Evolutionary conservation across 2,888 invertebrate species (phyloP), one percentile per base, ranked within the genome.

Genomic region (Synergus japonicus): DNA sequence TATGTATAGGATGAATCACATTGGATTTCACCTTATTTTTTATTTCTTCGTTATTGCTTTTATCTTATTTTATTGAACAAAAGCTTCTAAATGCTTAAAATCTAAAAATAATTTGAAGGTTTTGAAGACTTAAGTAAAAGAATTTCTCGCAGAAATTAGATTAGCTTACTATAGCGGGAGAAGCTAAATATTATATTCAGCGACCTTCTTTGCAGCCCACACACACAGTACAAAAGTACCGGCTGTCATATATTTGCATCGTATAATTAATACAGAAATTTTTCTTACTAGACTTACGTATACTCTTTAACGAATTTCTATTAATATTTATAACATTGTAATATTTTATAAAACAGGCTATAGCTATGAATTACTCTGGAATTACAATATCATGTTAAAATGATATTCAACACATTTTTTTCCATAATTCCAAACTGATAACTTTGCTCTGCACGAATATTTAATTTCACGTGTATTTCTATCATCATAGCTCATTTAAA

Each of bases 201-300:
- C 49, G 4, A 49, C 49, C 49, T 10, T 46, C 46, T 46, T 46
- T 13, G 2, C 13, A 13, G 46, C 49, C 2, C n/a, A n/a, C 49
- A 49, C 15, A 49, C 15, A 15, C 9, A 2, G 2, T 0, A 13
- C 46, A 46, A 46, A 46, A 46, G 49, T 12, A 13, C 15, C 4
- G 15, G 60, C 44, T 13, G 44, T 12, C 46, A 41, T 64, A 86
- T 85, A 86, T 85, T 85, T 85, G 83, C 85, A 85, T 86, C 81
- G 86, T 85, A 86, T 86, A 86, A 85, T 86, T 86, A 83, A 84
- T 84, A 80, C 76, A 46, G 22, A 37, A 22, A 77, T 73, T 78
- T 76, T 54, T 76, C 4, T 76, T 73, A 41, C 13, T 15, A 4
- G 12, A 49, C 15, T 49, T 15, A 37, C 37, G 13, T 46, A 12